phyloP scores from a whole-genome alignment of 2,113 vertebrate species.

The Cygnus buccinator region DNA sequence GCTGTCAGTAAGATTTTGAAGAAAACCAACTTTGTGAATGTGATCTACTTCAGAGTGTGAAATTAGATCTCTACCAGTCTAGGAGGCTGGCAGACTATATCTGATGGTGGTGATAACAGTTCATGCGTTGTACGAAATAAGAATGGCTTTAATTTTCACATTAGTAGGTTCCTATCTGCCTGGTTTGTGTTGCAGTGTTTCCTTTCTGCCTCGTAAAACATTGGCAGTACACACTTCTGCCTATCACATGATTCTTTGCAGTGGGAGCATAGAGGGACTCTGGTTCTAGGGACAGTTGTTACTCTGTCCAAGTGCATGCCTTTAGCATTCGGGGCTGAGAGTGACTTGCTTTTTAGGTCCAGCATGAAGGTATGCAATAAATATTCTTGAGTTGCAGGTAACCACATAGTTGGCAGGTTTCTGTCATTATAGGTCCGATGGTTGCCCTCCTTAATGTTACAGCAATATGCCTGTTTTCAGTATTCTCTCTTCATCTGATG shows the following conservation, averaged over 20 bases:
- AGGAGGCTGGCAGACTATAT: background rate
- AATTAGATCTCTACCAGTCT: background rate
- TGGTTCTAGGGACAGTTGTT: background rate
- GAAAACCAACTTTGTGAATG: background rate
- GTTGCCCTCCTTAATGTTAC: background rate
- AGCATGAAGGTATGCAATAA: background rate
- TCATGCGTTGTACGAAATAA: background rate
- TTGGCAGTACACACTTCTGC: background rate
- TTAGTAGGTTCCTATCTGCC: background rate
- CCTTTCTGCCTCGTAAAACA: background rate
- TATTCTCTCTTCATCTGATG: background rate
- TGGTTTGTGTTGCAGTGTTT: background rate
- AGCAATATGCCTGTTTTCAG: background rate
- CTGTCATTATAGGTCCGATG: background rate
- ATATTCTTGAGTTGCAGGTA: background rate
- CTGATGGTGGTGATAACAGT: background rate
- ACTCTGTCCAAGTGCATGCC: background rate
- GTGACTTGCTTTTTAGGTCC: background rate
- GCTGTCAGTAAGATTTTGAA: background rate
- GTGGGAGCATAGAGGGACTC: background rate
- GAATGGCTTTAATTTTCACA: background rate
- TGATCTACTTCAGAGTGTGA: background rate
- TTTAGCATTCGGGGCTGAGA: background rate
- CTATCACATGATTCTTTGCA: background rate
- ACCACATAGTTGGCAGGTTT: background rate